phyloP scores from a whole-genome alignment of 2,113 vertebrate genomes.

The Centropus bengalensis region DNA sequence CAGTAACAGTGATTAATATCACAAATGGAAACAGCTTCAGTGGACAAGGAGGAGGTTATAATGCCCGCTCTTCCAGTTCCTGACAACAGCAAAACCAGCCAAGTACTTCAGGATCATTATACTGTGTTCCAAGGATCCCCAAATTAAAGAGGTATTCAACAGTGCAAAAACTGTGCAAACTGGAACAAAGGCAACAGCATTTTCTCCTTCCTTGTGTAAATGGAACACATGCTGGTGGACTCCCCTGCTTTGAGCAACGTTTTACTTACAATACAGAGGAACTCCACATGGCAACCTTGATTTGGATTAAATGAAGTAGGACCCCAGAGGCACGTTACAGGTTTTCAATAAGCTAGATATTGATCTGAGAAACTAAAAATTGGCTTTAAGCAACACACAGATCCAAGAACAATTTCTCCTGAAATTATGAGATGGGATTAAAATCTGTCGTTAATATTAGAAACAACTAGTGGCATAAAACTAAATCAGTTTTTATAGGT shows the following conservation, averaged over 20 bases:
- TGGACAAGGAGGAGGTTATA: background rate
- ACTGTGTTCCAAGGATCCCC: conserved; percentile 42
- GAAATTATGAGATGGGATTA: conserved; percentile 51
- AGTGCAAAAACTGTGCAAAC: conserved; percentile 35
- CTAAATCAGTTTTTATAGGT: background rate
- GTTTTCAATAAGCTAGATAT: conserved; percentile 61
- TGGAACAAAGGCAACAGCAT: conserved; percentile 38
- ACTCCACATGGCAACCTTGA: conserved; percentile 70
- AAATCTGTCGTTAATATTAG: conserved; percentile 3
- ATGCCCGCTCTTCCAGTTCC: background rate
- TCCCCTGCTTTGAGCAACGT: conserved; percentile 49
- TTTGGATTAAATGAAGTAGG: conserved; percentile 69
- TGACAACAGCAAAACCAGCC: conserved; percentile 6
- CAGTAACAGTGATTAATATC: background rate
- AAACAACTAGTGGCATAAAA: background rate
- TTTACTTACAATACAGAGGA: conserved; percentile 76
- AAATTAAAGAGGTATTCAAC: background rate
- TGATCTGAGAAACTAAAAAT: conserved; percentile 69
- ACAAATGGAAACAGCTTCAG: background rate
- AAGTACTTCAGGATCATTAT: background rate
- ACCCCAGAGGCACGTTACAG: conserved; percentile 63
- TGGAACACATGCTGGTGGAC: conserved; percentile 62
- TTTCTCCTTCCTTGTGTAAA: conserved; percentile 49
- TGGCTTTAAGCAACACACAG: conserved; percentile 59
- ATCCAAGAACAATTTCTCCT: conserved; percentile 20